phyloP scores from a whole-genome alignment of 2,888 invertebrate genomes.

The Diaperis boleti region DNA sequence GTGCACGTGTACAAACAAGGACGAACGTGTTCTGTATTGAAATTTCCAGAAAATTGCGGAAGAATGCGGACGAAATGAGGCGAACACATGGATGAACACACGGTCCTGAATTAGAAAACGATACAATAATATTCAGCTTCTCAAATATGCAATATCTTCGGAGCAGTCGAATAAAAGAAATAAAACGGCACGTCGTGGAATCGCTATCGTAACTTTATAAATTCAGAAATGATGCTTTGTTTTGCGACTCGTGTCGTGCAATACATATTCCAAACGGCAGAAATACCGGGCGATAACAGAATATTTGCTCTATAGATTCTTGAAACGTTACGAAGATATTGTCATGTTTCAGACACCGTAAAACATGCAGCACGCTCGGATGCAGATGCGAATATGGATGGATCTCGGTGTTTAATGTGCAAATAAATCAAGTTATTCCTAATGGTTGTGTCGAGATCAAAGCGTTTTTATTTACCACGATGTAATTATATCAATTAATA shows the following conservation, averaged over 20 bases:
- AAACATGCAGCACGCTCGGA: constrained; percentile 15
- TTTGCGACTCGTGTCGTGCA: constrained; percentile 48
- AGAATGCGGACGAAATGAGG: not conserved
- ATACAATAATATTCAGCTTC: constrained; percentile 44
- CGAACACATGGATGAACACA: constrained; percentile 14
- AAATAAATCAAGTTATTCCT: not conserved
- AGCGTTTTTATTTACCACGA: no score
- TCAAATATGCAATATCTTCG: constrained; percentile 45
- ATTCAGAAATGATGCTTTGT: constrained; percentile 49
- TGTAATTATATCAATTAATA: no score
- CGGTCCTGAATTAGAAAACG: constrained; percentile 43
- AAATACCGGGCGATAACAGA: constrained; percentile 46
- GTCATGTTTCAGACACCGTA: constrained; percentile 33
- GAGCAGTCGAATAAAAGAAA: constrained; percentile 39
- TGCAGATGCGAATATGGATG: not conserved
- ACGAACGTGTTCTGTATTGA: constrained; percentile 26
- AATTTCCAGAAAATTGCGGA: constrained; percentile 7
- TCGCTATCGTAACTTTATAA: constrained; percentile 49
- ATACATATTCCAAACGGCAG: constrained; percentile 46
- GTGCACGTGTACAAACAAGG: constrained; percentile 19
- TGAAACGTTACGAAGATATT: constrained; percentile 35
- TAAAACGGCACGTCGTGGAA: constrained; percentile 41
- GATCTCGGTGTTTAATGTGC: no score
- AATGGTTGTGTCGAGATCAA: not conserved
- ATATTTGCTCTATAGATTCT: constrained; percentile 44